Evolutionary conservation across 2,888 invertebrate genomes (phyloP).

Genomic region (Amblyjoppa proteus): DNA sequence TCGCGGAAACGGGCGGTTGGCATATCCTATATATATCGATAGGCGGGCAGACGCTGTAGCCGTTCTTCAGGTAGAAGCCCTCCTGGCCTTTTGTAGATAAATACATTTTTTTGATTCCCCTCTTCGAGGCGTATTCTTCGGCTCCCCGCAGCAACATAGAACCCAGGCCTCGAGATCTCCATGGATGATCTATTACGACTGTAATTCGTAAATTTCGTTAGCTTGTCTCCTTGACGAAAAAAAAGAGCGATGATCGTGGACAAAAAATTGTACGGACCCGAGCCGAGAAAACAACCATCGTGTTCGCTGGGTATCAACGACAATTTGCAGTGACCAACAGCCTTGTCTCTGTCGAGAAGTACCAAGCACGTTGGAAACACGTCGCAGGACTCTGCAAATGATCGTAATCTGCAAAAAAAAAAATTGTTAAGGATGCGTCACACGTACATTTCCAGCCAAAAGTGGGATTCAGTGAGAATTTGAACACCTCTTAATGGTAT

Average conservation of each 20-base stretch:
- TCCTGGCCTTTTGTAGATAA: conserved; percentile 91
- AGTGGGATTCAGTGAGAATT: too few species aligned
- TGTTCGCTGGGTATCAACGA: conserved; percentile 90
- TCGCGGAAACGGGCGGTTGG: conserved; percentile 65
- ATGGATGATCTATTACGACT: conserved; percentile 91
- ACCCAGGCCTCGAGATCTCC: conserved; percentile 92
- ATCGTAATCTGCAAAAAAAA: conserved; percentile 86
- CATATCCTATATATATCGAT: conserved; percentile 84
- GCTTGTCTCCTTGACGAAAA: background rate
- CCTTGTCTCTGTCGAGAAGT: conserved; percentile 86
- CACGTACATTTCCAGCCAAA: too few species aligned
- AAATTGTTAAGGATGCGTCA: background rate
- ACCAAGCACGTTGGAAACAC: conserved; percentile 90
- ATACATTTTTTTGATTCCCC: conserved; percentile 89
- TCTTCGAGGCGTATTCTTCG: conserved; percentile 89
- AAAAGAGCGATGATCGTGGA: conserved; percentile 17
- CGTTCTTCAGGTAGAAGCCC: conserved; percentile 91
- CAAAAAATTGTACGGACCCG: conserved; percentile 83
- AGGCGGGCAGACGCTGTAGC: conserved; percentile 90
- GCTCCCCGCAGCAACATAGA: conserved; percentile 90
- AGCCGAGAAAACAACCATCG: conserved; percentile 92
- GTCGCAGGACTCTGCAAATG: conserved; percentile 91
- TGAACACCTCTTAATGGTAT: background rate
- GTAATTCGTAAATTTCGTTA: conserved; percentile 63
- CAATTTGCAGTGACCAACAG: conserved; percentile 93